phyloP scores from a whole-genome alignment of 2,888 invertebrate species.

The Dusona sp. region DNA sequence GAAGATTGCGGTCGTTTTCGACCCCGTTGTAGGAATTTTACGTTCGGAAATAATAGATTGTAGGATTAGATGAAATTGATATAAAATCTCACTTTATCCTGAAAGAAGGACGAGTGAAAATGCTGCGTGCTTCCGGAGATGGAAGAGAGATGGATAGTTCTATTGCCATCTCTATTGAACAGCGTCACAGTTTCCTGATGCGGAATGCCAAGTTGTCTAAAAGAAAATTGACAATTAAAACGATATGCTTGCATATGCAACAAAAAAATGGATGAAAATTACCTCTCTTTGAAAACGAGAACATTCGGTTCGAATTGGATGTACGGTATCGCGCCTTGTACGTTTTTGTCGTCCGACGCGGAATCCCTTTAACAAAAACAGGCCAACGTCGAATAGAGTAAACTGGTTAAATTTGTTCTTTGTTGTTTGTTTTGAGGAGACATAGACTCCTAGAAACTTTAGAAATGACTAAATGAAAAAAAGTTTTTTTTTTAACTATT shows the following conservation, averaged over 20 bases:
- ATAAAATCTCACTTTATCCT: slow-evolving; percentile 91
- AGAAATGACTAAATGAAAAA: background rate
- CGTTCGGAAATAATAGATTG: too few species aligned
- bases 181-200: slow-evolving; percentile 94
- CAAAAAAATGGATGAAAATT: slow-evolving; percentile 64
- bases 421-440: background rate
- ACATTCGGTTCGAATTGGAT: slow-evolving; percentile 88
- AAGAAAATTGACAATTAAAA: slow-evolving; percentile 21
- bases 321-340: slow-evolving; percentile 83
- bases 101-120: slow-evolving; percentile 99
- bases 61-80: background rate
- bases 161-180: slow-evolving; percentile 94
- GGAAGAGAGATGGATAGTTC: slow-evolving; percentile 95
- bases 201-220: slow-evolving; percentile 94
- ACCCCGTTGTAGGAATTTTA: too few species aligned
- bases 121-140: slow-evolving; percentile 97
- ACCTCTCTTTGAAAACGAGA: slow-evolving; percentile 91
- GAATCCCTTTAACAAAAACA: slow-evolving; percentile 75
- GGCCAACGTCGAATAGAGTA: slow-evolving; percentile 42
- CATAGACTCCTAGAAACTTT: background rate
- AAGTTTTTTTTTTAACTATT: background rate
- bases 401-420: slow-evolving; percentile 3
- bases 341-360: slow-evolving; percentile 77
- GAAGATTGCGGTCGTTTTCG: too few species aligned
- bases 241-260: background rate